These are phyloP conservation scores for Bedellia somnulentella DNA, from an alignment of 2,888 invertebrate genomes.

Conservation along the genomic window DNA sequence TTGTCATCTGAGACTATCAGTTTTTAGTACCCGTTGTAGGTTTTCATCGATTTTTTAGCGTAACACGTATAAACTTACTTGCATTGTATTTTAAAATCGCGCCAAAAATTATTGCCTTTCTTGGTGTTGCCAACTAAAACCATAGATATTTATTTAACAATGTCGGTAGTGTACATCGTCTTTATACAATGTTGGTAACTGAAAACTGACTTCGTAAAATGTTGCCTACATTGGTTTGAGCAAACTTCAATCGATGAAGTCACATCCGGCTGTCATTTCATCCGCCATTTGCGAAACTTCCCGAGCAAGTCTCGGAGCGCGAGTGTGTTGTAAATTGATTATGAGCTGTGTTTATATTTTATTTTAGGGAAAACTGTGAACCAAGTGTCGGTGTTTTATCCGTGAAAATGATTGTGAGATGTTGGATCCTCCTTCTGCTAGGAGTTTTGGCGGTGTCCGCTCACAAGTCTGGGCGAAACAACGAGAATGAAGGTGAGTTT, in stretches of 20 bases:
- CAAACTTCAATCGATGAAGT: slow-evolving; percentile 53
- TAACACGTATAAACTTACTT: too few species aligned
- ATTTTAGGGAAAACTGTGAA: too few species aligned
- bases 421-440: slow-evolving; percentile 49
- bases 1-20: too few species aligned
- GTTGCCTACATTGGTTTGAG: slow-evolving; percentile 30
- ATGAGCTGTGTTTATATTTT: slow-evolving; percentile 50
- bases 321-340: slow-evolving; percentile 34
- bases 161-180: too few species aligned
- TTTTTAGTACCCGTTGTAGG: too few species aligned
- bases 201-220: slow-evolving; percentile 9
- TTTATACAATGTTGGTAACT: not conserved
- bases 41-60: too few species aligned
- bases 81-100: not conserved
- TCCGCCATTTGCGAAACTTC: slow-evolving; percentile 57
- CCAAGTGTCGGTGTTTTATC: slow-evolving; percentile 35
- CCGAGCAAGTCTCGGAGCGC: slow-evolving; percentile 47
- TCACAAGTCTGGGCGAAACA: slow-evolving; percentile 44
- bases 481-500: slow-evolving; percentile 53
- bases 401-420: slow-evolving; percentile 61
- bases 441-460: slow-evolving; percentile 52
- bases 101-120: too few species aligned
- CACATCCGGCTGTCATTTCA: slow-evolving; percentile 55
- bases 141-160: too few species aligned
- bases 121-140: too few species aligned